phyloP scores from a whole-genome alignment of 2,888 invertebrate species.

The Agrotis segetum region DNA sequence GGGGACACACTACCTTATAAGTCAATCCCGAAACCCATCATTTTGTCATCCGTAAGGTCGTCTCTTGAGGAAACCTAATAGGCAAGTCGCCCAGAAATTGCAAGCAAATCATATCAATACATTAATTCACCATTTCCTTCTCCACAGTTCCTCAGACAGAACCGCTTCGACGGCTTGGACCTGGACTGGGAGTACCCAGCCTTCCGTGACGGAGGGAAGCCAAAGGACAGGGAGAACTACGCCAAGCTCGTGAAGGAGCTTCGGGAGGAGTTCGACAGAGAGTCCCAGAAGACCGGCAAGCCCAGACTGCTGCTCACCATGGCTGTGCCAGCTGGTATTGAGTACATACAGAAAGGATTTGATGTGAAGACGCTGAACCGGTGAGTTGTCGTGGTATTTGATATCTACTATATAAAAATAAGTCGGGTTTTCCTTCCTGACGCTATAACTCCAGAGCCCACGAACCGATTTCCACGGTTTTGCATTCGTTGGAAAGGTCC shows the following conservation, averaged over 20 bases:
- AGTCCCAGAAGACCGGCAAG: constrained; percentile 95
- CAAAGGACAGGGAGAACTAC: constrained; percentile 96
- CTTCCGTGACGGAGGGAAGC: constrained; percentile 95
- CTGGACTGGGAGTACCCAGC: constrained; percentile 98
- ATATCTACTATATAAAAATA: too few species aligned
- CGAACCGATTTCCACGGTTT: too few species aligned
- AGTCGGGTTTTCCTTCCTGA: too few species aligned
- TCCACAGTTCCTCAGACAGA: constrained; percentile 94
- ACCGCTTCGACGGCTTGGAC: constrained; percentile 98
- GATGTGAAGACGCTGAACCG: constrained; percentile 96
- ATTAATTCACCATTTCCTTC: neutral
- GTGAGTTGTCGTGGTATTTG: too few species aligned
- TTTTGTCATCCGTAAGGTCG: too few species aligned
- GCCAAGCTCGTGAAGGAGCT: constrained; percentile 97
- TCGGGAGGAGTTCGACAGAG: constrained; percentile 96
- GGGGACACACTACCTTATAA: too few species aligned
- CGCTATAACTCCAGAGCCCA: too few species aligned
- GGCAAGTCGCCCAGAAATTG: too few species aligned
- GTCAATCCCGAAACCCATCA: too few species aligned
- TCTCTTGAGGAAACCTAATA: too few species aligned
- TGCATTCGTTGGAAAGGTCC: too few species aligned
- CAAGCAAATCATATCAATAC: too few species aligned
- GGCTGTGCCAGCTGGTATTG: constrained; percentile 98
- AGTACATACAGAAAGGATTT: constrained; percentile 98
- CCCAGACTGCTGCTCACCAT: constrained; percentile 95